These are phyloP conservation scores for Diphyllodes magnificus DNA, from an alignment of 2,113 vertebrate species.

Conservation along the genomic window DNA sequence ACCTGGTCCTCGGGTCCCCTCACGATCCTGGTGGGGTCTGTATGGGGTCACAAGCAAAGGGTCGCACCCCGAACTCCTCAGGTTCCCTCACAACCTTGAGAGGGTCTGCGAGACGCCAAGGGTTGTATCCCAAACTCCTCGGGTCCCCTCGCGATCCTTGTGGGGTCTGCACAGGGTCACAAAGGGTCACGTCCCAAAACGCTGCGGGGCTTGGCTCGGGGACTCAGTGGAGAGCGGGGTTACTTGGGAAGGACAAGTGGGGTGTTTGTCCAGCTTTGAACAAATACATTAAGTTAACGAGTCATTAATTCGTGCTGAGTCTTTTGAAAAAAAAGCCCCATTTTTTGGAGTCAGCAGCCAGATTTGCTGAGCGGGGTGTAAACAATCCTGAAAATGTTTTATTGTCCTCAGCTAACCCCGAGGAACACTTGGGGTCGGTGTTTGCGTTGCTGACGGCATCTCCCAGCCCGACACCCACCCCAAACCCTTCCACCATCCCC, in stretches of 20 bases:
- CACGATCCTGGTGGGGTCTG: constrained; percentile 89
- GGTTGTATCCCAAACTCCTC: not conserved
- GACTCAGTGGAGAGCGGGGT: fast-evolving
- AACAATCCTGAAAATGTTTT: not conserved
- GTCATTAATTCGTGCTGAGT: not conserved
- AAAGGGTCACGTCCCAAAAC: not conserved
- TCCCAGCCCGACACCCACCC: not conserved
- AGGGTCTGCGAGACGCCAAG: not conserved
- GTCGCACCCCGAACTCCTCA: not conserved
- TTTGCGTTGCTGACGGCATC: fast-evolving
- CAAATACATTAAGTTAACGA: not conserved
- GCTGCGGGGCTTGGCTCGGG: not conserved
- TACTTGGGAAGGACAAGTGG: not conserved
- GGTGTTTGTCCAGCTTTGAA: not conserved
- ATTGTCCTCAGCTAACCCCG: not conserved
- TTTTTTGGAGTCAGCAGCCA: not conserved
- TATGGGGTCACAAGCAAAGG: not conserved
- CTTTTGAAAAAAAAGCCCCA: not conserved
- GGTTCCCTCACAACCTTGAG: fast-evolving
- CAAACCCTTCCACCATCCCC: not conserved
- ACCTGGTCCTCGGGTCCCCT: constrained; percentile 81
- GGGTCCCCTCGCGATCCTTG: not conserved
- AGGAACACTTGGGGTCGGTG: not conserved
- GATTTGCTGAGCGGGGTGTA: not conserved
- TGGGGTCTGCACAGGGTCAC: not conserved